A percentile compares a stretch with the other conserved stretches of the same genome.
phyloP scores from a whole-genome alignment of 2,888 invertebrate species.

The Rhabditoides inermis region DNA sequence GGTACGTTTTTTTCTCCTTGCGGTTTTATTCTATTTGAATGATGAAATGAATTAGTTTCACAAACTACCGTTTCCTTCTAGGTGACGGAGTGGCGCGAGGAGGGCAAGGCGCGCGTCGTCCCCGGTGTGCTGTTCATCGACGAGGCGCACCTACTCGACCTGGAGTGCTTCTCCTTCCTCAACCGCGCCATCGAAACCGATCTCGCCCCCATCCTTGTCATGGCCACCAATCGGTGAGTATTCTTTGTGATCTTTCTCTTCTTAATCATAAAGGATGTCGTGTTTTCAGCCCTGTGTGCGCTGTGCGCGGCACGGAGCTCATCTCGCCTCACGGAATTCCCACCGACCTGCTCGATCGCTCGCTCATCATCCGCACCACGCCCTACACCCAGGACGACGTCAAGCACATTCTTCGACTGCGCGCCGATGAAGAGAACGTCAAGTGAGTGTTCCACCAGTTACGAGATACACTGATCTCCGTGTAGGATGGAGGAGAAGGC shows the following conservation, averaged over 20 bases:
- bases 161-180: constrained; percentile 94
- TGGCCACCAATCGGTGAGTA: constrained; percentile 89
- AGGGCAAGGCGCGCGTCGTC: constrained; percentile 96
- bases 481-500: constrained; percentile 74
- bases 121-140: constrained; percentile 67
- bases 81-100: constrained; percentile 93
- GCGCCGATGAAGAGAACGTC: constrained; percentile 84
- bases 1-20: constrained; percentile 53
- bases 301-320: constrained; percentile 86
- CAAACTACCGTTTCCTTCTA: constrained; percentile 5
- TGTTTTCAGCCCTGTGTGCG: constrained; percentile 47
- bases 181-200: constrained; percentile 91
- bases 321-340: constrained; percentile 94
- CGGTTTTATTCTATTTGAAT: too few species aligned
- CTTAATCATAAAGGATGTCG: not conserved
- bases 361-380: constrained; percentile 62
- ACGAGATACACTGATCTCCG: not conserved
- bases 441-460: constrained; percentile 59
- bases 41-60: not conserved
- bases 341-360: constrained; percentile 77
- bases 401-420: constrained; percentile 23
- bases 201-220: constrained; percentile 91
- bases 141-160: constrained; percentile 85
- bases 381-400: constrained; percentile 30
- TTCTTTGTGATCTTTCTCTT: not conserved